Conservation (phyloP, 2,113 vertebrate species). For the Bambusicola thoracicus region DNA sequence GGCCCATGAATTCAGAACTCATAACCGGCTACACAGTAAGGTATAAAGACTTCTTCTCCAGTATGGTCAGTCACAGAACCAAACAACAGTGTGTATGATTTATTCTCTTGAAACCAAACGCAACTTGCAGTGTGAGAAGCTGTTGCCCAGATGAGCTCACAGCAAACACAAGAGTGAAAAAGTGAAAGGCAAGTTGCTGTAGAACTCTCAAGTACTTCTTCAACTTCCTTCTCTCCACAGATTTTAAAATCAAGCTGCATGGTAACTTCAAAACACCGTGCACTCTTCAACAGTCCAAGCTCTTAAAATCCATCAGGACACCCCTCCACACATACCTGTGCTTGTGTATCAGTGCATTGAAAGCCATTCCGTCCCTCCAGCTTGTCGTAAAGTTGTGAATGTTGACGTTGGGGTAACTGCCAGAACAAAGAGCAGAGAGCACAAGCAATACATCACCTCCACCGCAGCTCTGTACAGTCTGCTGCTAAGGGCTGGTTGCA, state of each 20-base stretch:
- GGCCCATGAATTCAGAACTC: accelerated
- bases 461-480: neutral
- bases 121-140: neutral
- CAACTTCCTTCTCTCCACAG: neutral
- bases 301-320: neutral
- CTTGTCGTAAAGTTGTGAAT: constrained; percentile 97
- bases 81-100: neutral
- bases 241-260: neutral
- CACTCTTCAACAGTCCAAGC: neutral
- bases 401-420: constrained; percentile 95
- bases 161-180: neutral
- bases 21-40: neutral
- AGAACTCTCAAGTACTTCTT: neutral
- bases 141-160: neutral
- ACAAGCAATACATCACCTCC: neutral
- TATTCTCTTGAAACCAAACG: neutral
- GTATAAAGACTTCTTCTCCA: neutral
- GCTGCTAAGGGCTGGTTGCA: neutral
- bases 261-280: neutral
- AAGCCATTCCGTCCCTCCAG: constrained; percentile 98
- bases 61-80: neutral
- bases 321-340: constrained; percentile 82
- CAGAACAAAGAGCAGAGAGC: neutral
- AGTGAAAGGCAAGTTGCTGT: neutral
- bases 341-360: constrained; percentile 98